phyloP scores from a whole-genome alignment of 2,888 invertebrate genomes.

The Syrphus vitripennis region DNA sequence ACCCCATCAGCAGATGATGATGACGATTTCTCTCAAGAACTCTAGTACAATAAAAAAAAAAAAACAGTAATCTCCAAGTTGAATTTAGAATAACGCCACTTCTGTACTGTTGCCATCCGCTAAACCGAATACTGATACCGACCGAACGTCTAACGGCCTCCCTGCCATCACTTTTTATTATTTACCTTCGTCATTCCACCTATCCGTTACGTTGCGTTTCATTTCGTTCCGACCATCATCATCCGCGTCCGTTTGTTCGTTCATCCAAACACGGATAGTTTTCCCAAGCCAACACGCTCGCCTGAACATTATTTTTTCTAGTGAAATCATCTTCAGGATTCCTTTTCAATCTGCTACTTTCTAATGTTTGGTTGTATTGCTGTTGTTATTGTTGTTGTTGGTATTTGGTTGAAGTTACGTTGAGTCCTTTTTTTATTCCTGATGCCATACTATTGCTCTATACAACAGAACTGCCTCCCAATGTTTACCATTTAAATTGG shows the following conservation, averaged over 20 bases:
- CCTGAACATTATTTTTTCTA: conserved; percentile 60
- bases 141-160: not conserved
- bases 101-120: not conserved
- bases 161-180: not conserved
- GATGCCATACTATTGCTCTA: too few species aligned
- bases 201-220: conserved; percentile 13
- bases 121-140: too few species aligned
- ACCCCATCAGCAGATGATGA: not conserved
- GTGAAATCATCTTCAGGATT: conserved; percentile 63
- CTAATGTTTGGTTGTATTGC: not conserved
- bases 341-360: conserved; percentile 45
- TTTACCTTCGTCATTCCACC: conserved; percentile 56
- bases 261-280: conserved; percentile 47
- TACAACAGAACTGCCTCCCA: conserved; percentile 31
- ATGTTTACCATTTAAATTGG: conserved; percentile 72
- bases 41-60: conserved; percentile 14
- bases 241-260: not conserved
- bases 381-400: conserved; percentile 14
- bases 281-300: conserved; percentile 45
- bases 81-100: conserved; percentile 40
- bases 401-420: conserved; percentile 9
- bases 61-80: conserved; percentile 46
- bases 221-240: not conserved
- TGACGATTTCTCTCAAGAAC: conserved; percentile 6
- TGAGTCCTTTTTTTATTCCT: conserved; percentile 6